Base-by-base conservation (phyloP, 2,888 invertebrate species). In the Euphydryas editha region DNA sequence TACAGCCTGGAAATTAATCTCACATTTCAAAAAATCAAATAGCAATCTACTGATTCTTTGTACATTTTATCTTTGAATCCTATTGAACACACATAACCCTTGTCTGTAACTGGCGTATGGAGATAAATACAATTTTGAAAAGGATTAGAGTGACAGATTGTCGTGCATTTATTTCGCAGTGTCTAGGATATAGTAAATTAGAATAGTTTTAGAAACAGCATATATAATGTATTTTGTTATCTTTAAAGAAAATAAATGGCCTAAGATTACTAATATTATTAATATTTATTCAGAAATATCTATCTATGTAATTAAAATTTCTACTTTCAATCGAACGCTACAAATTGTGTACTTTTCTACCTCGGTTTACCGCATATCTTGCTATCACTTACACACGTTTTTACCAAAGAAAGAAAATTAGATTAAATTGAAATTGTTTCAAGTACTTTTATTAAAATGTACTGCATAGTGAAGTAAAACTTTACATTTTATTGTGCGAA, bases 151-250 rank as follows among this genome's bases (percentile, higher is more conserved):
- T 76, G 82, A 79, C 80, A 84, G 82, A 81, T 83, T 83, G 85
- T 87, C 85, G 84, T 85, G 87, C 87, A 88, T 88, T 89, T 88
- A 85, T 85, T 87, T 89, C 86, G 84, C 87, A 85, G 81, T 83
- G 81, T 81, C 81, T 87, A 88, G 87, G 82, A 85, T 82, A 87
- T 86, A 68, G 54, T 17, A 30, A 56, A 74, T 74, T 68, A 72
- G 81, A 81, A 73, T 75, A 76, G 76, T 79, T 77, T 79, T 74
- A 75, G 70, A 73, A 59, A 65, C 56, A 67, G 60, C 15, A 65
- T 68, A 58, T 39, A 65, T 62, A 74, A 74, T 76, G 75, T 68
- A 57, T 65, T 60, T 72, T 72, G 68, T 71, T 68, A 67, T 71
- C 68, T 73, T 72, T 70, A 67, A 71, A 17, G 18, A 63, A 64